Evolutionary conservation across 2,888 invertebrate genomes (phyloP).

Genomic region (Xestia ashworthii): DNA sequence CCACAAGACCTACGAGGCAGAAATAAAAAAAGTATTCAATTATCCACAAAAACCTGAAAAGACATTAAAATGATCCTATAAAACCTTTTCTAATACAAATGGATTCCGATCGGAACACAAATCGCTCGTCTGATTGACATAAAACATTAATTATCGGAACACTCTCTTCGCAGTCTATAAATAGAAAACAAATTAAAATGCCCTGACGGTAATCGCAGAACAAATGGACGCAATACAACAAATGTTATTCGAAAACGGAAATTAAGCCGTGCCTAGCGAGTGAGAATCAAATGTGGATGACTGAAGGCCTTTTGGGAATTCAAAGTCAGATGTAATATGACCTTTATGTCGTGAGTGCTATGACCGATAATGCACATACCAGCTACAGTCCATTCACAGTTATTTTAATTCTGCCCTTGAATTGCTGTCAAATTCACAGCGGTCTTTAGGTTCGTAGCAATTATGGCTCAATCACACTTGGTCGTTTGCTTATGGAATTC

Average conservation of each 20-base stretch:
- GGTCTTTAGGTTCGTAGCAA: not conserved
- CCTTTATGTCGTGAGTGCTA: not conserved
- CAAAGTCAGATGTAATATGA: conserved; percentile 23
- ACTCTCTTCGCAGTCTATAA: conserved; percentile 42
- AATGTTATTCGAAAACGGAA: conserved; percentile 55
- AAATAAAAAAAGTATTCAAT: conserved; percentile 20
- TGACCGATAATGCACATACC: not conserved
- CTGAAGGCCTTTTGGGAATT: conserved; percentile 7
- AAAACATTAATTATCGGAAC: conserved; percentile 59
- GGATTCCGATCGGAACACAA: conserved; percentile 49
- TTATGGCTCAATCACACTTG: too few relatives aligned
- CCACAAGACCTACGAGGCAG: too few relatives aligned
- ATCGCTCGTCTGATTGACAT: conserved; percentile 54
- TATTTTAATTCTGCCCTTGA: not conserved
- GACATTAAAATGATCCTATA: conserved; percentile 41
- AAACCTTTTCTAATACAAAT: conserved; percentile 40
- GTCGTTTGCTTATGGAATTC: too few relatives aligned
- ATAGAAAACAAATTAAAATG: conserved; percentile 60
- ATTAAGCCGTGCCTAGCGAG: conserved; percentile 45
- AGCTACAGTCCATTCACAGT: not conserved
- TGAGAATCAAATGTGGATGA: conserved; percentile 44
- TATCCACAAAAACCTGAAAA: conserved; percentile 21
- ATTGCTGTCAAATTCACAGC: not conserved
- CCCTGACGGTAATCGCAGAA: conserved; percentile 38
- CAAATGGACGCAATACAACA: conserved; percentile 48